Evolutionary conservation across 2,888 invertebrate genomes (phyloP), one percentile per base, ranked within the genome.

Genomic region (Pachycephus smyrnensis): DNA sequence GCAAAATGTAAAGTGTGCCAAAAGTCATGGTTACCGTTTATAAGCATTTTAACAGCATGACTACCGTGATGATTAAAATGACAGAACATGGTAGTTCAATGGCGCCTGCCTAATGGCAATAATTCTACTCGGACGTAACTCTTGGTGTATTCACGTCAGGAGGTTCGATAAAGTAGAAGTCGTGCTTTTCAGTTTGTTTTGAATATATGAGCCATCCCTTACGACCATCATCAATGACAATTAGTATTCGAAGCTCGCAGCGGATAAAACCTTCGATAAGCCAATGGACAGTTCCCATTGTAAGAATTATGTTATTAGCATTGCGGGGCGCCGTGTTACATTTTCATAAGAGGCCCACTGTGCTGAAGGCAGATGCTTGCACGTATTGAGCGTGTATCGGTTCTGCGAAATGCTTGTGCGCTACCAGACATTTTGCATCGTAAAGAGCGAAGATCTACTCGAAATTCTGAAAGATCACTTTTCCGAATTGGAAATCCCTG

Each of bases 251-350:
- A 40, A 23, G 15, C 40, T 40, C 40, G 40, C 23, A 40, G 15
- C 40, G 23, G 40, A 40, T 69, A 33, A 76, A 71, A 73, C 40
- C 40, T 31, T 35, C 69, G 69, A 79, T 86, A 79, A 81, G 76
- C 37, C 76, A 40, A 71, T 80, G 77, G 73, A 76, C 68, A 73
- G 69, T 71, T 71, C 35, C 75, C 69, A 40, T 68, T 36, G 74
- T 73, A 75, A 73, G 76, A 80, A 80, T 81, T 69, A 77, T 78
- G 73, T 74, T 82, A 78, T 80, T 82, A 80, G 76, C 77, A 81
- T 82, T 77, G 77, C 75, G 78, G 76, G 69, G 75, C 69, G 75
- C 36, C 15, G 75, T n/a, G 36, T 80, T 78, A 74, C 74, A 79
- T 80, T 80, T 81, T 76, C 73, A 76, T 76, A 76, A 73, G 75